Conservation (phyloP, 2,113 vertebrate genomes). For the Raja brachyura region DNA sequence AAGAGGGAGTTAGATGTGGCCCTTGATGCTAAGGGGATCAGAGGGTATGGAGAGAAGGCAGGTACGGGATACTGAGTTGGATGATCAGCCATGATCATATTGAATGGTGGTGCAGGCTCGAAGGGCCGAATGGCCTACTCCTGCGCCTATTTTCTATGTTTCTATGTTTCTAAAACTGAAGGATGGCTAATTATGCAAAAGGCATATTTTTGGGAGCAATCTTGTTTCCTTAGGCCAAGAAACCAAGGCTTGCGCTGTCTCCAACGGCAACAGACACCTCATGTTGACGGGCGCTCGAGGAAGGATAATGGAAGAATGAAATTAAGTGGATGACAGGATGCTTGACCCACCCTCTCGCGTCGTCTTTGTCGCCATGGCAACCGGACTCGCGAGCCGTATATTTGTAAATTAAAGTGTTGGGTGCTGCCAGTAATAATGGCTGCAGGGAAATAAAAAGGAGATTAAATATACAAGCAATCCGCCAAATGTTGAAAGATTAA, state of each 20-base stretch:
- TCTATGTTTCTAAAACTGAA: no score
- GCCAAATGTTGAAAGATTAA: background rate
- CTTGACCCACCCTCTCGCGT: background rate
- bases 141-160: no score
- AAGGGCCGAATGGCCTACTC: no score
- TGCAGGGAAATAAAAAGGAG: background rate
- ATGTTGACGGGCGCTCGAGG: background rate
- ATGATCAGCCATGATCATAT: no score
- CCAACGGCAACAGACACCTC: background rate
- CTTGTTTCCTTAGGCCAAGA: background rate
- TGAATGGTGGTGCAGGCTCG: no score
- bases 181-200: background rate
- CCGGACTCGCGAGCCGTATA: background rate
- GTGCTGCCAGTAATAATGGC: background rate
- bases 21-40: no score
- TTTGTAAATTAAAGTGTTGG: constrained; percentile 12
- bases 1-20: no score
- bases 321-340: background rate
- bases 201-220: background rate
- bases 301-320: background rate
- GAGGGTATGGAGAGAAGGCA: no score
- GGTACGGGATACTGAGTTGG: no score
- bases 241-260: background rate
- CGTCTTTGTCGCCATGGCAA: background rate
- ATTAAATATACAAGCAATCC: no score